phyloP scores from a whole-genome alignment of 2,113 vertebrate species.

The Azemiops feae region DNA sequence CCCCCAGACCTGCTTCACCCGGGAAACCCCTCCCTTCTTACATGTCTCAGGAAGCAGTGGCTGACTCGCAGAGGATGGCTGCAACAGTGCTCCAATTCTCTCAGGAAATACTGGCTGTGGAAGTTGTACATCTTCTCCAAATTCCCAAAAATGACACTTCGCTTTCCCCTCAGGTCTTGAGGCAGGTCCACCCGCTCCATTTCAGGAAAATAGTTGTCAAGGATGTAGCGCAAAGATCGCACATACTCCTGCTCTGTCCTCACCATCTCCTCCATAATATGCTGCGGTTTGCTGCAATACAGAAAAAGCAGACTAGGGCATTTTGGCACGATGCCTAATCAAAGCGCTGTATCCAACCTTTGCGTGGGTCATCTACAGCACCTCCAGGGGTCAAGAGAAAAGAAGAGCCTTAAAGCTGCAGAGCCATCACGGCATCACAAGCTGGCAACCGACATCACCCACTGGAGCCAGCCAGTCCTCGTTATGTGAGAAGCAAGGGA shows the following conservation, averaged over 20 bases:
- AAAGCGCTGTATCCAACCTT: background rate
- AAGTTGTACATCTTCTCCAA: constrained; percentile 93
- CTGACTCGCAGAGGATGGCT: constrained; percentile 88
- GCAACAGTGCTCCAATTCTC: constrained; percentile 91
- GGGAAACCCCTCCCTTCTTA: background rate
- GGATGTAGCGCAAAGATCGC: constrained; percentile 85
- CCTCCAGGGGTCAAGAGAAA: background rate
- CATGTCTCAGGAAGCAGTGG: constrained; percentile 91
- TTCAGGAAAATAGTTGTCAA: constrained; percentile 91
- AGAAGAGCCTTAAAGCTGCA: no score
- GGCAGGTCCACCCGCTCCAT: constrained; percentile 89
- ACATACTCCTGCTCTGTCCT: constrained; percentile 91
- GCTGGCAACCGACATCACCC: background rate
- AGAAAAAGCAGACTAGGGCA: background rate
- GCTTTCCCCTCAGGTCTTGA: constrained; percentile 91
- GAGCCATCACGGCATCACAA: background rate
- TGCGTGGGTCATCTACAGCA: background rate
- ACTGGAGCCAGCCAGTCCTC: background rate
- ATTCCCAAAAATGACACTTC: constrained; percentile 90
- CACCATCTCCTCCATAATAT: constrained; percentile 94
- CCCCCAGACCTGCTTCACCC: background rate
- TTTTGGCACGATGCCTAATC: background rate
- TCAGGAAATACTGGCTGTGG: constrained; percentile 91
- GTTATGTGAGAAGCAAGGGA: background rate
- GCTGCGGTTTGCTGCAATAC: constrained; percentile 76